These are phyloP conservation scores for Caranx melampygus DNA, from an alignment of 2,113 vertebrate genomes.

Conservation along the genomic window DNA sequence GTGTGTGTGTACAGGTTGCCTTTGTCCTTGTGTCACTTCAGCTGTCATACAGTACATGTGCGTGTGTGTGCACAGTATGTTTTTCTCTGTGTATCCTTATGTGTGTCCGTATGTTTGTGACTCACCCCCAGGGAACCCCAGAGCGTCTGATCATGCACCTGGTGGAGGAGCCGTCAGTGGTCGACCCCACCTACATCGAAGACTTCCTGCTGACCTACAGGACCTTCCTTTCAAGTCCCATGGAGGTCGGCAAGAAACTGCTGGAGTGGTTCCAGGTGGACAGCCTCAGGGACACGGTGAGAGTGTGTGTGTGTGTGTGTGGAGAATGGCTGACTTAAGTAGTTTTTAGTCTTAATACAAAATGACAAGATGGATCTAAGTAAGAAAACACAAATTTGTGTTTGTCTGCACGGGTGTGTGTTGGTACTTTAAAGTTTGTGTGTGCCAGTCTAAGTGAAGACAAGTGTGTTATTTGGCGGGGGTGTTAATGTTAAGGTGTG, in stretches of 20 bases:
- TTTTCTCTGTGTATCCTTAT: neutral
- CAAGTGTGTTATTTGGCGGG: neutral
- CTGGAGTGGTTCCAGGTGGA: constrained; percentile 96
- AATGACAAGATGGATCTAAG: neutral
- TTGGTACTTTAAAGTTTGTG: neutral
- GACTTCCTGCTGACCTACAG: constrained; percentile 97
- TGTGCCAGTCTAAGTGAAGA: neutral
- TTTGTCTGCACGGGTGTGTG: neutral
- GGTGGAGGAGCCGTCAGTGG: constrained; percentile 97
- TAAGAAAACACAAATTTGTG: neutral
- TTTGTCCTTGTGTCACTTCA: constrained; percentile 17
- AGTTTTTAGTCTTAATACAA: too few relatives aligned
- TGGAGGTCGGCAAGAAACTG: constrained; percentile 94
- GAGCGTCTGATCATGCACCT: constrained; percentile 97
- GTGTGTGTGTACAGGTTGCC: neutral
- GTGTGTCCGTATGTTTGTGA: constrained; percentile 19
- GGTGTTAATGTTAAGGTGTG: neutral
- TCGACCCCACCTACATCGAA: constrained; percentile 98
- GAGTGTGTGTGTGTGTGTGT: constrained; percentile 18
- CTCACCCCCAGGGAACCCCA: constrained; percentile 87
- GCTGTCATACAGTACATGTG: constrained; percentile 9
- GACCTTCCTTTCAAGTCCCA: constrained; percentile 93
- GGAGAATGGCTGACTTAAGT: too few relatives aligned
- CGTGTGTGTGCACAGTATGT: neutral
- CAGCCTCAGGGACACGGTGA: constrained; percentile 92